Conservation (phyloP, 2,888 invertebrate species). For the Mesoligia furuncula region DNA sequence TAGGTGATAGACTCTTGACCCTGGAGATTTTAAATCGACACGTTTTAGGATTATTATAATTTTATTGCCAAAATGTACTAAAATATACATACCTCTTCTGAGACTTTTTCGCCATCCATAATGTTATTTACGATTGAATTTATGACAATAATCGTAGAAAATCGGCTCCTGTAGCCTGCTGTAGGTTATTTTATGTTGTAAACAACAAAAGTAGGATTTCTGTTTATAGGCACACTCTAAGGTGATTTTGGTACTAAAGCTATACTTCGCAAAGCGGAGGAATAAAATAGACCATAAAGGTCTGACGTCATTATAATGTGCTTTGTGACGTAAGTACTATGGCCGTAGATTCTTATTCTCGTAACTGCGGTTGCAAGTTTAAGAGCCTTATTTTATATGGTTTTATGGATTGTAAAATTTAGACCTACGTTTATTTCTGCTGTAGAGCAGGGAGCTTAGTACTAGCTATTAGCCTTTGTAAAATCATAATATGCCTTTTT, state of each 20-base stretch:
- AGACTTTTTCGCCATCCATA: constrained; percentile 51
- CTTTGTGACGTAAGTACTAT: constrained; percentile 36
- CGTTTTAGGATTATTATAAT: constrained; percentile 63
- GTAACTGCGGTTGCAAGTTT: constrained; percentile 40
- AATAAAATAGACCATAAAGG: constrained; percentile 48
- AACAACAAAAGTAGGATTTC: constrained; percentile 43
- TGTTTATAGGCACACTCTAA: constrained; percentile 44
- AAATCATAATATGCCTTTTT: constrained; percentile 25
- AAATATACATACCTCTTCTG: constrained; percentile 37
- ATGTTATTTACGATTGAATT: constrained; percentile 62
- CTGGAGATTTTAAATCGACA: constrained; percentile 50
- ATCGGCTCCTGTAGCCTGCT: constrained; percentile 46
- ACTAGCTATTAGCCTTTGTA: constrained; percentile 31
- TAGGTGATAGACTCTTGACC: constrained; percentile 51
- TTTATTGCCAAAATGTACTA: constrained; percentile 56
- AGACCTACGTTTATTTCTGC: constrained; percentile 40
- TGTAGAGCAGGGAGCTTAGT: constrained; percentile 24
- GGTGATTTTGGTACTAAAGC: constrained; percentile 32
- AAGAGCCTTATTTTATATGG: constrained; percentile 53
- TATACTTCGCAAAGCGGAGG: constrained; percentile 19
- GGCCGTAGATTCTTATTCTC: constrained; percentile 29
- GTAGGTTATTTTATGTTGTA: constrained; percentile 43
- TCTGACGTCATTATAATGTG: constrained; percentile 42
- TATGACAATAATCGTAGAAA: constrained; percentile 61
- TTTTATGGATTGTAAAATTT: constrained; percentile 60